Conservation (phyloP, 2,113 vertebrate genomes). For the Microtus pennsylvanicus region DNA sequence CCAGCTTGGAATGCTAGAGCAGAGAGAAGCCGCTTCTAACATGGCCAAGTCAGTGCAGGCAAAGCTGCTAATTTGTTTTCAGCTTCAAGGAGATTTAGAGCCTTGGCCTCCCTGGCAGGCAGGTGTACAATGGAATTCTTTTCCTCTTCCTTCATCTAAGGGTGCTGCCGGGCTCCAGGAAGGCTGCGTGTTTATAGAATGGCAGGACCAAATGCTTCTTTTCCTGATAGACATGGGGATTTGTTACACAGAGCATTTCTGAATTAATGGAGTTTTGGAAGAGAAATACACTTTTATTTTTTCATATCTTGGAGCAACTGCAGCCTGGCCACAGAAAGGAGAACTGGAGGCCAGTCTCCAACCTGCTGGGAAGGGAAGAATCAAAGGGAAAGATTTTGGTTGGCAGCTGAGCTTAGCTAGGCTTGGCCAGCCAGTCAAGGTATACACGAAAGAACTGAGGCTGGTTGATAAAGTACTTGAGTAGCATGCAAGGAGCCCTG, state of each 20-base stretch:
- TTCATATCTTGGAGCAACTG: constrained; percentile 6
- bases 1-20: constrained; percentile 69
- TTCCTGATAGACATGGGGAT: background rate
- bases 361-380: background rate
- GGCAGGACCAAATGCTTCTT: constrained; percentile 63
- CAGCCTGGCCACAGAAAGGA: background rate
- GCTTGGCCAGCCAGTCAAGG: background rate
- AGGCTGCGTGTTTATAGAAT: constrained; percentile 68
- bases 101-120: constrained; percentile 78
- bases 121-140: constrained; percentile 79
- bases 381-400: constrained; percentile 16
- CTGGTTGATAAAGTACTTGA: background rate
- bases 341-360: background rate
- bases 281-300: constrained; percentile 3
- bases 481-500: background rate
- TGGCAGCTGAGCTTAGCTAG: background rate
- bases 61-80: constrained; percentile 89
- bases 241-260: constrained; percentile 45
- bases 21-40: constrained; percentile 77
- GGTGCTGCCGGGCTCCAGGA: constrained; percentile 65
- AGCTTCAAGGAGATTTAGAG: constrained; percentile 84
- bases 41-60: constrained; percentile 70
- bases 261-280: constrained; percentile 49
- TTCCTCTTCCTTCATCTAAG: constrained; percentile 76
- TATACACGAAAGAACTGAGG: background rate